These are phyloP conservation scores for Agrochola litura DNA, from an alignment of 2,888 invertebrate genomes.

Conservation along the genomic window DNA sequence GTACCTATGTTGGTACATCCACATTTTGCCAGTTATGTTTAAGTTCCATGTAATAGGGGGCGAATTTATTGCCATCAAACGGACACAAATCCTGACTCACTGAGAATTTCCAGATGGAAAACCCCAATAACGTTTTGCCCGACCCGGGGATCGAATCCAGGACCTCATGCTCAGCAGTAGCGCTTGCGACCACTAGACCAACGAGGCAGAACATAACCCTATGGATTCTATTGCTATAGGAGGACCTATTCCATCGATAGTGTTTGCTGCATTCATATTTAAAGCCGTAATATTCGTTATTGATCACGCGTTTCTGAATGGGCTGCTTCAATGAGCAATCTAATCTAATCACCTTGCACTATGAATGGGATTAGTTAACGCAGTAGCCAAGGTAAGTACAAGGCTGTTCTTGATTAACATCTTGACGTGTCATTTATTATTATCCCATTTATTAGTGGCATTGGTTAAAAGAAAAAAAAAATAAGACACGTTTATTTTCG, in stretches of 20 bases:
- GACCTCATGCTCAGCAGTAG: not conserved
- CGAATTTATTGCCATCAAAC: too few relatives aligned
- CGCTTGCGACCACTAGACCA: not conserved
- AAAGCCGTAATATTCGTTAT: not conserved
- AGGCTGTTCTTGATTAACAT: not conserved
- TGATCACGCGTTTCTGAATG: conserved; percentile 6
- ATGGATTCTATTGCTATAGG: not conserved
- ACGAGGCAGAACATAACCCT: not conserved
- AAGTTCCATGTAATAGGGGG: too few relatives aligned
- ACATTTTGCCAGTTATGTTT: not conserved
- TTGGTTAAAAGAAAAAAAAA: not conserved
- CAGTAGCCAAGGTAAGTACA: not conserved
- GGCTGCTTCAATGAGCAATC: not conserved
- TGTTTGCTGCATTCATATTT: not conserved
- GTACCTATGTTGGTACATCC: not conserved
- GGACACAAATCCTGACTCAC: too few relatives aligned
- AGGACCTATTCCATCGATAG: not conserved
- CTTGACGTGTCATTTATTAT: not conserved
- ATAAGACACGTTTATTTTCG: not conserved
- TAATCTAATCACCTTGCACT: conserved; percentile 9
- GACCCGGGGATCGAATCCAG: not conserved
- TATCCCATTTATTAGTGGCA: not conserved
- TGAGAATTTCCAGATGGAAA: not conserved
- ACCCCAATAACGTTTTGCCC: not conserved
- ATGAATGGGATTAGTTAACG: not conserved